Percentiles rank a stretch among this genome's conserved stretches.
Evolutionary conservation across 2,888 invertebrate species (phyloP).

Genomic region (Nomada hirtipes): DNA sequence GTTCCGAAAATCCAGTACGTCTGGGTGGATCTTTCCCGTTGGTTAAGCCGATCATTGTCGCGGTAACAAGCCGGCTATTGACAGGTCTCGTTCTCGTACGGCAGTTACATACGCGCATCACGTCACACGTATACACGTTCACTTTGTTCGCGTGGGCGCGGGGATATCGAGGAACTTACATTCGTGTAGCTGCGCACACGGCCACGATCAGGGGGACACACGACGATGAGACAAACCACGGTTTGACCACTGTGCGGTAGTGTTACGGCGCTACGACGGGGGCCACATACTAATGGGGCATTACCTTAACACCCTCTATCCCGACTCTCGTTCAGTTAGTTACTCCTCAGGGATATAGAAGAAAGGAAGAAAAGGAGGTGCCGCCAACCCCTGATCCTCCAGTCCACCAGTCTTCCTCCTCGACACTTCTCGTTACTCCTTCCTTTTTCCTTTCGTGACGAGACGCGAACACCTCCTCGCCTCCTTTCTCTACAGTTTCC

Average conservation of each 20-base stretch:
- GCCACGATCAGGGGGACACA: conserved; percentile 57
- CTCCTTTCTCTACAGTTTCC: conserved; percentile 20
- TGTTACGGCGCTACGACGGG: conserved; percentile 79
- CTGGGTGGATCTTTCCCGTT: conserved; percentile 80
- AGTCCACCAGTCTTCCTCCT: not conserved
- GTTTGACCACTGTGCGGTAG: conserved; percentile 76
- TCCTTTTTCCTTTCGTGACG: conserved; percentile 32
- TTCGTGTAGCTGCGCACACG: conserved; percentile 1
- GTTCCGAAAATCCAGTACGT: conserved; percentile 68
- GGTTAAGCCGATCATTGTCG: conserved; percentile 83
- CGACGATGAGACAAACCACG: conserved; percentile 73
- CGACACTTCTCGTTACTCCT: conserved; percentile 37
- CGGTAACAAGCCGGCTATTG: conserved; percentile 83
- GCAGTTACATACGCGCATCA: conserved; percentile 44
- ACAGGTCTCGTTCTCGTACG: conserved; percentile 77
- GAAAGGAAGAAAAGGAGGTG: conserved; percentile 59
- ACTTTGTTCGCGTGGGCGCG: not conserved
- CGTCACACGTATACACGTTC: conserved; percentile 48
- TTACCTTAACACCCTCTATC: conserved; percentile 83
- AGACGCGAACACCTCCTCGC: conserved; percentile 6
- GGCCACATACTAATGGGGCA: conserved; percentile 83
- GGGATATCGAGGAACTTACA: not conserved
- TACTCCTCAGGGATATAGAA: conserved; percentile 80
- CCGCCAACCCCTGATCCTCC: not conserved
- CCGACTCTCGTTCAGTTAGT: conserved; percentile 82